These are phyloP conservation scores for Perca fluviatilis DNA, from an alignment of 2,113 vertebrate genomes.

Conservation along the genomic window DNA sequence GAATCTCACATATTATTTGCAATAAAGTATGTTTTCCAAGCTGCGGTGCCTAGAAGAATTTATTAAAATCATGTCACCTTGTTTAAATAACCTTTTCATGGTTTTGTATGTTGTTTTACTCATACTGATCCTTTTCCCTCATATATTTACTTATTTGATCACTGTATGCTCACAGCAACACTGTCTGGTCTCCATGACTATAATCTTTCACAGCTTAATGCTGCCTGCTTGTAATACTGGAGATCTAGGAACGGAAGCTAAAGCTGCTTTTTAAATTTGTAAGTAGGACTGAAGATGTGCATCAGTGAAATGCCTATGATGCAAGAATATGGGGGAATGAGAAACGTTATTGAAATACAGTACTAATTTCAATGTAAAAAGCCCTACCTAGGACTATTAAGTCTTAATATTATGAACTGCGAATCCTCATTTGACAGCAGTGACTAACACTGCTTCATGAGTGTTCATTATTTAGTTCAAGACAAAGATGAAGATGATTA, in stretches of 20 bases:
- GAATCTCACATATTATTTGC: background rate
- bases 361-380: slow-evolving; percentile 47
- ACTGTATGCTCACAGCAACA: slow-evolving; percentile 8
- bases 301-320: slow-evolving; percentile 7
- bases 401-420: slow-evolving; percentile 33
- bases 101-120: slow-evolving; percentile 14
- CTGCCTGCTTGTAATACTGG: slow-evolving; percentile 5
- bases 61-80: slow-evolving; percentile 5
- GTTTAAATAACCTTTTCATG: background rate
- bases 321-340: slow-evolving; percentile 14
- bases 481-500: slow-evolving; percentile 19
- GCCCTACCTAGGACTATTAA: slow-evolving; percentile 33
- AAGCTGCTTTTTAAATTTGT: slow-evolving; percentile 41
- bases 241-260: slow-evolving; percentile 9
- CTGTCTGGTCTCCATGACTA: background rate
- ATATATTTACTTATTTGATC: background rate
- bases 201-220: slow-evolving; percentile 12
- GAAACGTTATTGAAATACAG: slow-evolving; percentile 31
- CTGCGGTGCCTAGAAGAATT: background rate
- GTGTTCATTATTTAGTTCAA: slow-evolving; percentile 28
- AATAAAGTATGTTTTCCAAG: background rate
- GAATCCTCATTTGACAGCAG: slow-evolving; percentile 49
- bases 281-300: slow-evolving; percentile 26
- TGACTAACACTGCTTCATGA: slow-evolving; percentile 26
- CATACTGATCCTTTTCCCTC: background rate